These are phyloP conservation scores for Malurus leucopterus DNA, from an alignment of 2,797 vertebrate genomes.

Conservation along the genomic window DNA sequence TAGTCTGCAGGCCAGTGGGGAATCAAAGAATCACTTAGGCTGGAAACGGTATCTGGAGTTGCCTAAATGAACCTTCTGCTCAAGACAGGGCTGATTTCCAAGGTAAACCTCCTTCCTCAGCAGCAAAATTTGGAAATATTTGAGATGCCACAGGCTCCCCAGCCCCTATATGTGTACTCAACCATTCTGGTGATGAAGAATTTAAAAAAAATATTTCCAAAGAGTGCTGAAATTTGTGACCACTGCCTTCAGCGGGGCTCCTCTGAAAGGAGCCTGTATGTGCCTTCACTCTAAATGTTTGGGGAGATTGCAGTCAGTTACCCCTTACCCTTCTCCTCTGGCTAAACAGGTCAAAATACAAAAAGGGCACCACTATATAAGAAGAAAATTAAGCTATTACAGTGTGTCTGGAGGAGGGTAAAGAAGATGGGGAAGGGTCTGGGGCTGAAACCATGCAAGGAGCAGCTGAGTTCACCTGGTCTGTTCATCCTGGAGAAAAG, in stretches of 20 bases:
- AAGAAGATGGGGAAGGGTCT: neutral
- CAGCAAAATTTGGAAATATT: neutral
- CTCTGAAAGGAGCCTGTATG: neutral
- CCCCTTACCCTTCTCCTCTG: neutral
- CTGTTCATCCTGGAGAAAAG: neutral
- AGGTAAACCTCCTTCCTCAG: neutral
- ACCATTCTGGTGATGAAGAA: neutral
- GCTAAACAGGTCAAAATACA: neutral
- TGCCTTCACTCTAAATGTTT: neutral
- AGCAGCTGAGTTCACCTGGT: neutral
- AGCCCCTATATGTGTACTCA: neutral
- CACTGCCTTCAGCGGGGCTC: neutral
- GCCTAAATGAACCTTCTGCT: neutral
- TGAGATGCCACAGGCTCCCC: neutral
- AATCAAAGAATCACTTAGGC: neutral
- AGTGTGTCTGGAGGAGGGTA: neutral
- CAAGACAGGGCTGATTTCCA: neutral
- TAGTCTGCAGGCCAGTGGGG: neutral
- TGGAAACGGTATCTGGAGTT: neutral
- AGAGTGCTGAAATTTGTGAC: neutral
- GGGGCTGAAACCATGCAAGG: neutral
- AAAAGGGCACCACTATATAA: neutral
- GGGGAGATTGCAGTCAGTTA: neutral
- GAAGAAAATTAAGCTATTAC: neutral
- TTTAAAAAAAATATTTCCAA: neutral